These are phyloP conservation scores for Nothobranchius furzeri DNA, from an alignment of 2,113 vertebrate species.

Conservation along the genomic window DNA sequence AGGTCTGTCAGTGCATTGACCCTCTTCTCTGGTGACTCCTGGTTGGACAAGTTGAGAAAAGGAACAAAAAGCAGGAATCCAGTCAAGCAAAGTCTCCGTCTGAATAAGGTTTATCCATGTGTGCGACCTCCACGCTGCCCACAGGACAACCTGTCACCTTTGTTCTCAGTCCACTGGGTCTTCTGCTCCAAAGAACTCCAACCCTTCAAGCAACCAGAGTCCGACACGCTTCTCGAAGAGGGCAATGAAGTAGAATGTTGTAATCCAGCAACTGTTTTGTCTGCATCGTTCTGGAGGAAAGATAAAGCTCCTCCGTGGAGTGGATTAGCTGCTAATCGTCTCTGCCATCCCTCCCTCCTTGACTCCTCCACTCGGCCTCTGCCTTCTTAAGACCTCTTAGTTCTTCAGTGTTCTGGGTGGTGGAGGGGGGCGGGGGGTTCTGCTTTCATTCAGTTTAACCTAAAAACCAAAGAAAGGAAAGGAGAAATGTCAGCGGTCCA, in stretches of 20 bases:
- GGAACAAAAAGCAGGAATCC: conserved; percentile 6
- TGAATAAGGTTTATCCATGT: conserved; percentile 59
- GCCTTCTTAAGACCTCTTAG: conserved; percentile 73
- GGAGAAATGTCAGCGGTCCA: conserved; percentile 31
- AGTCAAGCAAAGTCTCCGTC: conserved; percentile 22
- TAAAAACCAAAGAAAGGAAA: conserved; percentile 40
- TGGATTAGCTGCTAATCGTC: conserved; percentile 74
- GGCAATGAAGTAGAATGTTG: conserved; percentile 28
- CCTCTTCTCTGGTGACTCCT: conserved; percentile 13
- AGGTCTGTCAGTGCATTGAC: conserved; percentile 10
- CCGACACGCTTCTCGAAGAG: conserved; percentile 6
- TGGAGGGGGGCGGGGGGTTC: conserved; percentile 17
- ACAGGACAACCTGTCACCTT: conserved; percentile 26
- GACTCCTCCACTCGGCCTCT: conserved; percentile 56
- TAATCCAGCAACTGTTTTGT: conserved; percentile 65
- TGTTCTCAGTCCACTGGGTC: conserved; percentile 8
- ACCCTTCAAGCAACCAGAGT: conserved; percentile 10
- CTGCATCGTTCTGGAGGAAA: conserved; percentile 40
- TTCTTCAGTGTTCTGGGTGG: conserved; percentile 33
- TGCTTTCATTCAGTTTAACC: conserved; percentile 53
- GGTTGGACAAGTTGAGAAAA: conserved; percentile 4
- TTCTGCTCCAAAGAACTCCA: background rate
- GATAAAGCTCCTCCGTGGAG: conserved; percentile 52
- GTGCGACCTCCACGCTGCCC: conserved; percentile 36
- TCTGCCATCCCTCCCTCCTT: conserved; percentile 48